These are phyloP conservation scores for Apotomis betuletana DNA, from an alignment of 2,888 invertebrate genomes.

Conservation along the genomic window DNA sequence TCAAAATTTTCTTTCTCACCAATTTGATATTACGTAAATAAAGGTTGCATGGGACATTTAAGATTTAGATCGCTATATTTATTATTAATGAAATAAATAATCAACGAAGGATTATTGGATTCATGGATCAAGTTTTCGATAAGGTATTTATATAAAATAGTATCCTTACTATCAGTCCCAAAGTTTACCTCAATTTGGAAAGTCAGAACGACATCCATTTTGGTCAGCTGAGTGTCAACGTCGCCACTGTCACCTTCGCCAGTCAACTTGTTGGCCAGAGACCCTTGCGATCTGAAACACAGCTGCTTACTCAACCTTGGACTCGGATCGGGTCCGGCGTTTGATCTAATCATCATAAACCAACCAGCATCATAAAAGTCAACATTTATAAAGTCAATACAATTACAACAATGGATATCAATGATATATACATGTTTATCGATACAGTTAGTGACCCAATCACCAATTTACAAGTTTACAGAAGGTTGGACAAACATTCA, in stretches of 20 bases:
- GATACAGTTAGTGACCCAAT: constrained; percentile 21
- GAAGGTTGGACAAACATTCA: constrained; percentile 60
- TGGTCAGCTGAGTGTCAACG: constrained; percentile 97
- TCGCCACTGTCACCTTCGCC: constrained; percentile 98
- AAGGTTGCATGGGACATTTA: neutral
- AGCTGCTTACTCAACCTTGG: constrained; percentile 85
- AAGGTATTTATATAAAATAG: neutral
- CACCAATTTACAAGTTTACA: constrained; percentile 44
- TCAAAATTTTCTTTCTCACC: no score
- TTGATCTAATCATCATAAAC: constrained; percentile 69
- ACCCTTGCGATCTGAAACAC: constrained; percentile 93
- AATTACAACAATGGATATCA: constrained; percentile 29
- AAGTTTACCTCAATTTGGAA: constrained; percentile 95
- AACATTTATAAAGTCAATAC: constrained; percentile 38
- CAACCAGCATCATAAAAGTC: constrained; percentile 56
- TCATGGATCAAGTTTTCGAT: neutral
- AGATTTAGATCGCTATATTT: neutral
- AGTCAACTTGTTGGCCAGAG: constrained; percentile 94
- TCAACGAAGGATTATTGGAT: neutral
- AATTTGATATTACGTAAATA: no score
- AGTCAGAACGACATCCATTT: constrained; percentile 98
- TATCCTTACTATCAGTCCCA: neutral
- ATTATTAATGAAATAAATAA: neutral
- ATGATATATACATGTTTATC: constrained; percentile 27
- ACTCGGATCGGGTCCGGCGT: constrained; percentile 82